Evolutionary conservation across 2,797 vertebrate genomes (phyloP).

Genomic region (Diceros bicornis): DNA sequence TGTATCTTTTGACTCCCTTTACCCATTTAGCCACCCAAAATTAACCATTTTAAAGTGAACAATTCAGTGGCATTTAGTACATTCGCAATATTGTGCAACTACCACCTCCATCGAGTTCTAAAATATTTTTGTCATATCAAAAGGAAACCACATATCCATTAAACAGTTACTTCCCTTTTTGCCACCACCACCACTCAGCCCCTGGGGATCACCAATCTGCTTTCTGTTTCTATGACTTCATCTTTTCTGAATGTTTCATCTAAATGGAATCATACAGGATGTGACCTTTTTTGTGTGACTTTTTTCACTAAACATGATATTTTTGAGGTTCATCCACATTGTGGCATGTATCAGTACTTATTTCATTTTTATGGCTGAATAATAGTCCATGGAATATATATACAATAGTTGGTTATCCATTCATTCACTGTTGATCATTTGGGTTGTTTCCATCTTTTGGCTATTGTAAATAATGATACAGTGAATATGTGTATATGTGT

Average conservation of each 20-base stretch:
- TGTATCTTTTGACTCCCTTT: too few species aligned
- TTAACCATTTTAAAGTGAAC: too few species aligned
- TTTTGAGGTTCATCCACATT: background rate
- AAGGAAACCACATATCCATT: background rate
- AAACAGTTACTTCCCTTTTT: background rate
- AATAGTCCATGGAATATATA: background rate
- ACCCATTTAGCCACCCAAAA: too few species aligned
- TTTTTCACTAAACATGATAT: background rate
- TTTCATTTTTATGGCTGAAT: background rate
- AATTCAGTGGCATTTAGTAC: too few species aligned
- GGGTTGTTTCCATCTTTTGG: background rate
- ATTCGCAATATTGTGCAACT: background rate
- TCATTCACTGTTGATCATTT: background rate
- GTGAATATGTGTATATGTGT: background rate
- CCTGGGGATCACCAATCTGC: too few species aligned
- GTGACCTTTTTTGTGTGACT: background rate
- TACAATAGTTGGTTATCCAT: background rate
- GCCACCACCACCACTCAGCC: background rate
- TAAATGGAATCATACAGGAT: background rate
- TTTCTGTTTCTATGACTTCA: background rate
- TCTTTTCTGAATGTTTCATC: background rate
- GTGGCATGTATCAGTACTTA: background rate
- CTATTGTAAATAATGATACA: background rate
- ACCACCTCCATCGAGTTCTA: background rate
- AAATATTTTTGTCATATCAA: background rate